Percentiles rank a stretch among this genome's conserved stretches.
phyloP scores from a whole-genome alignment of 2,113 vertebrate genomes.

The Perognathus longimembris region DNA sequence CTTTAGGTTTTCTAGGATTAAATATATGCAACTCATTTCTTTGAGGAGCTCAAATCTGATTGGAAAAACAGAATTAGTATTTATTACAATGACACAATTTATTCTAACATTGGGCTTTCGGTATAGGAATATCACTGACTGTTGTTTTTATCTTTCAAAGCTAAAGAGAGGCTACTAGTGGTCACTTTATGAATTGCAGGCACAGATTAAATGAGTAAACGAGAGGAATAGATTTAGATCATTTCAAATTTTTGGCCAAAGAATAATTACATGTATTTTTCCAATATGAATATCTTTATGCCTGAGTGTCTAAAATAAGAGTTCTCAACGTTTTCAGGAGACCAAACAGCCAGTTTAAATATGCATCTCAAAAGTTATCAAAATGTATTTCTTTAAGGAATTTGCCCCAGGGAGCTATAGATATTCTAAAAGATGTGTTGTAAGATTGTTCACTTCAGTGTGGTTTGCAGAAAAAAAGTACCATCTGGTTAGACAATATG shows the following conservation, averaged over 20 bases:
- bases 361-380: neutral
- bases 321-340: neutral
- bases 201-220: neutral
- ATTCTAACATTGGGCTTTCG: neutral
- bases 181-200: conserved; percentile 31
- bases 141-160: neutral
- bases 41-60: neutral
- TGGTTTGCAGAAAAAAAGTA: conserved; percentile 1
- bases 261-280: neutral
- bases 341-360: neutral
- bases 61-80: neutral
- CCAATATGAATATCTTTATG: neutral
- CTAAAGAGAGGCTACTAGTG: conserved; percentile 2
- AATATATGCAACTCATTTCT: neutral
- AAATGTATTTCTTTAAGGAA: conserved; percentile 34
- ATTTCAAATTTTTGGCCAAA: conserved; percentile 22
- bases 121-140: neutral
- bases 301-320: neutral
- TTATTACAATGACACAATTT: neutral
- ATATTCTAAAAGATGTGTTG: neutral
- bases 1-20: conserved; percentile 28
- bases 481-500: neutral
- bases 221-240: neutral
- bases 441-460: neutral
- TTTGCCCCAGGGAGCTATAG: neutral